Percentiles rank a stretch among this genome's conserved stretches.
Conservation (phyloP, 2,113 vertebrate genomes). For the Hydrolagus affinis region DNA sequence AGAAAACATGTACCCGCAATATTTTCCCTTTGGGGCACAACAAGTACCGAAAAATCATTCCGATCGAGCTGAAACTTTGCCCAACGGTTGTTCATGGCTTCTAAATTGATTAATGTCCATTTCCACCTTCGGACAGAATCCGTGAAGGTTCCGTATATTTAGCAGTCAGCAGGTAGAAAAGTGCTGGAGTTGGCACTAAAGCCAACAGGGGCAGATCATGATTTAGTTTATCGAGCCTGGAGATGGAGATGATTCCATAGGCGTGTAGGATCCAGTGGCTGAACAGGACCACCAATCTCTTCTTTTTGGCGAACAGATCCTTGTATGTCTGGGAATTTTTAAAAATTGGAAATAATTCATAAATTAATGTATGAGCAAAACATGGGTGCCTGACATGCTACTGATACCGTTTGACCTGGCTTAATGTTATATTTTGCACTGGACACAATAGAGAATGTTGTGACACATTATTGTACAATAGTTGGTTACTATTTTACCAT, state of each 20-base stretch:
- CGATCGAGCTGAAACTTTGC: too few species aligned
- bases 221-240: constrained; percentile 80
- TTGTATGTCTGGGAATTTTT: constrained; percentile 70
- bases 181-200: constrained; percentile 81
- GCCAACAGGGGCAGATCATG: constrained; percentile 83
- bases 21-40: too few species aligned
- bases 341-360: not conserved
- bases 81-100: not conserved
- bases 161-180: constrained; percentile 88
- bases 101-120: constrained; percentile 64
- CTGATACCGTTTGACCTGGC: too few species aligned
- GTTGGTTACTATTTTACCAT: too few species aligned
- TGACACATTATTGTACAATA: too few species aligned
- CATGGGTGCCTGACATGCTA: too few species aligned
- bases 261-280: constrained; percentile 97
- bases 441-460: too few species aligned
- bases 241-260: constrained; percentile 95
- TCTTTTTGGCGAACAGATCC: constrained; percentile 87
- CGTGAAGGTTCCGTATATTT: constrained; percentile 89
- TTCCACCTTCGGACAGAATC: constrained; percentile 84
- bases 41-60: too few species aligned
- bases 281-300: constrained; percentile 85
- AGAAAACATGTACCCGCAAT: too few species aligned
- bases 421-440: too few species aligned
- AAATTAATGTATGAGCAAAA: too few species aligned